These are phyloP conservation scores for Ispidina picta DNA, from an alignment of 2,797 vertebrate genomes.

Conservation along the genomic window DNA sequence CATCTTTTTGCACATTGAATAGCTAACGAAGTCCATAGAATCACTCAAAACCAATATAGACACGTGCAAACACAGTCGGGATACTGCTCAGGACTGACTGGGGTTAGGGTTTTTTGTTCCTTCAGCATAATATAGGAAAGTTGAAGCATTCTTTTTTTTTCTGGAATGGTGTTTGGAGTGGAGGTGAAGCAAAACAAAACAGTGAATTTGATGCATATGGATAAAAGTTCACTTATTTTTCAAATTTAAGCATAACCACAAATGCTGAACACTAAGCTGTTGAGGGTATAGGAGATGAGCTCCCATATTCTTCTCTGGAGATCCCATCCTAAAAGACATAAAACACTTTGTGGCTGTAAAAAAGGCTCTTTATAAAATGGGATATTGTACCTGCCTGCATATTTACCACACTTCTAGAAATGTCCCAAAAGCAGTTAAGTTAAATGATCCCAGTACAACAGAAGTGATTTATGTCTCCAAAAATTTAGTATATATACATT, in stretches of 20 bases:
- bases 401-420: not conserved
- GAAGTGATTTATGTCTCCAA: not conserved
- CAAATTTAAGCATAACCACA: not conserved
- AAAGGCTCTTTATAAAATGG: not conserved
- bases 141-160: not conserved
- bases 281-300: not conserved
- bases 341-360: not conserved
- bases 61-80: not conserved
- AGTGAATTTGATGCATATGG: not conserved
- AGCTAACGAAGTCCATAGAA: not conserved
- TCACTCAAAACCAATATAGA: no score
- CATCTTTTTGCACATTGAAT: not conserved
- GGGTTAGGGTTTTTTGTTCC: not conserved
- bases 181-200: not conserved
- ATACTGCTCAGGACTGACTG: not conserved
- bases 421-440: not conserved
- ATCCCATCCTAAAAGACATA: not conserved
- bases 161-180: not conserved
- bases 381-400: not conserved
- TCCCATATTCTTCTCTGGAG: not conserved
- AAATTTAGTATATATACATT: not conserved
- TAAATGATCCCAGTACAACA: not conserved
- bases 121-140: not conserved
- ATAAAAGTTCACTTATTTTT: not conserved
- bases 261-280: not conserved